These are phyloP conservation scores for Danio albolineatus DNA, from an alignment of 2,797 vertebrate genomes.

Conservation along the genomic window DNA sequence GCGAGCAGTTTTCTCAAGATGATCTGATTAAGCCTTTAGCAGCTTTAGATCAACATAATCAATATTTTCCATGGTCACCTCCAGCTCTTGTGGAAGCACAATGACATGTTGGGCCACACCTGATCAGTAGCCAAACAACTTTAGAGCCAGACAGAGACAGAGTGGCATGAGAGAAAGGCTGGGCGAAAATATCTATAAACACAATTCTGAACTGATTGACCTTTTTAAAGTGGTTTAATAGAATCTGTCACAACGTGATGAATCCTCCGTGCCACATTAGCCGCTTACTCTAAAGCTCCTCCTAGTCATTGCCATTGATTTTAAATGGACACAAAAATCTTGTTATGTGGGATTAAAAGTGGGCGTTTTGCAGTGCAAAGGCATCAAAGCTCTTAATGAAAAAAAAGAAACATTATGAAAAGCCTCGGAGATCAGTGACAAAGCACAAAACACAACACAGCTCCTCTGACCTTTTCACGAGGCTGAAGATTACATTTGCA, in stretches of 20 bases:
- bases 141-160: constrained; percentile 43
- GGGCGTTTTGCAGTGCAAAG: constrained; percentile 38
- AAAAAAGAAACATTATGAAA: constrained; percentile 19
- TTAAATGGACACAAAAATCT: constrained; percentile 53
- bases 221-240: constrained; percentile 62
- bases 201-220: constrained; percentile 64
- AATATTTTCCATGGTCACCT: constrained; percentile 36
- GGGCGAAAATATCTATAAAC: constrained; percentile 61
- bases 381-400: constrained; percentile 18
- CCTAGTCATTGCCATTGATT: constrained; percentile 57
- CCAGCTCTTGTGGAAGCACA: constrained; percentile 32
- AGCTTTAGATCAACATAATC: constrained; percentile 40
- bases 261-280: constrained; percentile 54
- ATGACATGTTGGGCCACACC: constrained; percentile 35
- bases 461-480: constrained; percentile 23
- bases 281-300: constrained; percentile 43
- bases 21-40: constrained; percentile 4
- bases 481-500: constrained; percentile 13
- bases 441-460: neutral
- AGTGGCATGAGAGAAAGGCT: constrained; percentile 37
- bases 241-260: constrained; percentile 60
- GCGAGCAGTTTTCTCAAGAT: constrained; percentile 11
- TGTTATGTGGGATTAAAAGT: constrained; percentile 55
- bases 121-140: constrained; percentile 39
- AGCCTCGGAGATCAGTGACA: neutral